These are phyloP conservation scores for Tenthredo mesomela DNA, from an alignment of 2,888 invertebrate species.

Conservation along the genomic window DNA sequence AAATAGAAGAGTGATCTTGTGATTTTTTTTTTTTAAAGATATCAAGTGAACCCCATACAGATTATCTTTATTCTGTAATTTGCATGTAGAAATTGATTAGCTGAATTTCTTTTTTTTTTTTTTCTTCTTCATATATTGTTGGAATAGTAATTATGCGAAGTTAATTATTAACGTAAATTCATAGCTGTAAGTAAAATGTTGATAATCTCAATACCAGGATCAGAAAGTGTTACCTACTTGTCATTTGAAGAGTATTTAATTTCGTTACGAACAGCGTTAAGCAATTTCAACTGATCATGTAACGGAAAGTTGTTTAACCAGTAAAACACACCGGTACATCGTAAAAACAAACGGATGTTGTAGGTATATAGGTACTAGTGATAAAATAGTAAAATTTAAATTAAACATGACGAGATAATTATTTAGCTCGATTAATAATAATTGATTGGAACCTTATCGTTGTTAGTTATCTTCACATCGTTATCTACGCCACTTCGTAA, in stretches of 20 bases:
- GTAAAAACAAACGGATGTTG: slow-evolving; percentile 31
- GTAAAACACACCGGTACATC: slow-evolving; percentile 31
- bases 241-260: slow-evolving; percentile 3
- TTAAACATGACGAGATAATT: not conserved
- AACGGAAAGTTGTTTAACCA: slow-evolving; percentile 28
- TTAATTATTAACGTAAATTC: not conserved
- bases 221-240: slow-evolving; percentile 23
- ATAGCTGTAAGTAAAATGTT: not conserved
- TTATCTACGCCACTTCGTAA: not conserved
- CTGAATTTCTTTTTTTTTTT: no score
- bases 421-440: not conserved
- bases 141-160: not conserved
- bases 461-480: not conserved
- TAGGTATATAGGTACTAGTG: not conserved
- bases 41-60: not conserved
- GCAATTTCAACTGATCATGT: slow-evolving; percentile 37
- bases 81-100: not conserved
- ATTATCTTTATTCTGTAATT: not conserved
- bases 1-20: not conserved
- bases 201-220: not conserved
- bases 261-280: slow-evolving; percentile 16
- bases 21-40: not conserved
- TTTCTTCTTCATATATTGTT: not conserved
- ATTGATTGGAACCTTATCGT: not conserved
- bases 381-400: not conserved